Conservation (phyloP, 1,140 invertebrate species). For the Lepidostoma basale region DNA sequence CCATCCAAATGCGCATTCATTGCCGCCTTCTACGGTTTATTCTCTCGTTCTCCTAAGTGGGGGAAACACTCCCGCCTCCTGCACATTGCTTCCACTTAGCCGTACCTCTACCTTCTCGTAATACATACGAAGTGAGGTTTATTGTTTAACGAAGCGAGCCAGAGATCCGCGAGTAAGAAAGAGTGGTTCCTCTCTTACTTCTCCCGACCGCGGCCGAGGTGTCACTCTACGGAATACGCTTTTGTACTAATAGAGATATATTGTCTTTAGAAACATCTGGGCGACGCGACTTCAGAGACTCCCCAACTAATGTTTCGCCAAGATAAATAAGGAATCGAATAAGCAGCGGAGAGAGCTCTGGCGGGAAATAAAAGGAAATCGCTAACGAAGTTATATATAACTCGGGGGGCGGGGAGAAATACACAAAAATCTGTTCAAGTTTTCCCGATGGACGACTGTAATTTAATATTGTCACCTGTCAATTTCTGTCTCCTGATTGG, state of each 20-base stretch:
- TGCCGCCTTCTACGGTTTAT: too few relatives aligned
- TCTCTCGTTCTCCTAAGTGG: too few relatives aligned
- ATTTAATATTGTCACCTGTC: constrained; percentile 12
- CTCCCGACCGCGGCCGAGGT: too few relatives aligned
- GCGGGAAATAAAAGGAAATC: constrained; percentile 3
- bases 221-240: background rate
- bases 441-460: background rate
- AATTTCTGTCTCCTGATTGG: background rate
- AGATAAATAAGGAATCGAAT: constrained; percentile 14
- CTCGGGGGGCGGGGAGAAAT: background rate
- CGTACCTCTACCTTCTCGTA: too few relatives aligned
- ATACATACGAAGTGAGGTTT: too few relatives aligned
- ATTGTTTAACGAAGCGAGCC: too few relatives aligned
- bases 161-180: too few relatives aligned
- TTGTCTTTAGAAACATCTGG: constrained; percentile 5
- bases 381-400: constrained; percentile 13
- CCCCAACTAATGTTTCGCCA: constrained; percentile 11
- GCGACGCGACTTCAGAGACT: background rate
- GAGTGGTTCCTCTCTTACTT: too few relatives aligned
- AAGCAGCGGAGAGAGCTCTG: background rate
- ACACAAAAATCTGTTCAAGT: background rate
- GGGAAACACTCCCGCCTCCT: too few relatives aligned
- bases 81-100: too few relatives aligned
- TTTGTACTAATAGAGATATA: constrained; percentile 13
- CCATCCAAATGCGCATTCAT: constrained; percentile 14